These are phyloP conservation scores for Oreotrochilus melanogaster DNA, from an alignment of 2,113 vertebrate species.

Conservation along the genomic window DNA sequence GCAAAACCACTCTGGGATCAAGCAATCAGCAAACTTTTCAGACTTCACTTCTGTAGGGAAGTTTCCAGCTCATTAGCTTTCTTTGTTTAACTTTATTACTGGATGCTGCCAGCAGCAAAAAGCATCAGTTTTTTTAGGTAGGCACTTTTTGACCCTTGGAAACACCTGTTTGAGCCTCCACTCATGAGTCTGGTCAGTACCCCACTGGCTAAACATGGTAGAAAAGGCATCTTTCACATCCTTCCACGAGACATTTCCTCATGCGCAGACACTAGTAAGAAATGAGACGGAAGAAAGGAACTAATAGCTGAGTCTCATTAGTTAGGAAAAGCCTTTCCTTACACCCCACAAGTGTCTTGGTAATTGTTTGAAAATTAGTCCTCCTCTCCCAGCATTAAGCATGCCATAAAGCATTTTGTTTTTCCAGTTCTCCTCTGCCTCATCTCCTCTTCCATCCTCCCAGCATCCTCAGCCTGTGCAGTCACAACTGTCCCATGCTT, in stretches of 20 bases:
- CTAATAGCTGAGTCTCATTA: not conserved
- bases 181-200: not conserved
- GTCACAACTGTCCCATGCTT: not conserved
- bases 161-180: not conserved
- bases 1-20: constrained; percentile 2
- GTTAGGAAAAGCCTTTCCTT: not conserved
- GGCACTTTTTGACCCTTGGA: not conserved
- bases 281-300: not conserved
- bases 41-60: constrained; percentile 30
- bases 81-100: constrained; percentile 24
- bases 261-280: not conserved
- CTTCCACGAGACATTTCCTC: not conserved
- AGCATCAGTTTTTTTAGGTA: not conserved
- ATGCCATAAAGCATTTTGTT: not conserved
- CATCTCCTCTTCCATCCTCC: not conserved
- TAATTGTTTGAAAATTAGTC: not conserved
- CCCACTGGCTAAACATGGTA: not conserved
- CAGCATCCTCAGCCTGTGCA: not conserved
- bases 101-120: not conserved
- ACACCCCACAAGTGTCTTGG: not conserved
- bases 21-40: constrained; percentile 24
- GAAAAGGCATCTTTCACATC: not conserved
- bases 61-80: constrained; percentile 22
- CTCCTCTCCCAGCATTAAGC: not conserved
- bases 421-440: not conserved